A percentile compares a stretch with the other conserved stretches of the same genome.
These are phyloP conservation scores for Galerucella calmariensis DNA, from an alignment of 2,888 invertebrate species.

Conservation along the genomic window DNA sequence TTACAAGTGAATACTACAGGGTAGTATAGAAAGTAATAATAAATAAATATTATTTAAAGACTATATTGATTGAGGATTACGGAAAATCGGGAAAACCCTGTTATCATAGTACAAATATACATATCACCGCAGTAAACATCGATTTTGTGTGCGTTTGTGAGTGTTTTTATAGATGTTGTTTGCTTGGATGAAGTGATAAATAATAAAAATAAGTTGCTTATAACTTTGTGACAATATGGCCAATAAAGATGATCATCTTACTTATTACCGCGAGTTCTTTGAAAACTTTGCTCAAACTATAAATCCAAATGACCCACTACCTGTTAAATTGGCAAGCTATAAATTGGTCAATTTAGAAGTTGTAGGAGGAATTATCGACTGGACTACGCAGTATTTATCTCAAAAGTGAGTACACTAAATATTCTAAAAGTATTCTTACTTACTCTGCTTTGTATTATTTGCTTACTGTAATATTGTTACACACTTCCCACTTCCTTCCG, in stretches of 20 bases:
- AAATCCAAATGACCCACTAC: slow-evolving; percentile 78
- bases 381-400: slow-evolving; percentile 80
- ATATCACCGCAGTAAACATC: slow-evolving; percentile 58
- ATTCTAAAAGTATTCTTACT: slow-evolving; percentile 15
- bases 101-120: slow-evolving; percentile 58
- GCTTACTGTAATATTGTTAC: background rate
- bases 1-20: slow-evolving; percentile 20
- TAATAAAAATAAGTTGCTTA: slow-evolving; percentile 17
- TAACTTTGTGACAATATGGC: slow-evolving; percentile 53
- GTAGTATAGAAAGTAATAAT: slow-evolving; percentile 20
- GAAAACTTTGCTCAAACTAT: slow-evolving; percentile 76
- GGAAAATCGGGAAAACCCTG: slow-evolving; percentile 31
- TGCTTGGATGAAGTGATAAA: slow-evolving; percentile 40
- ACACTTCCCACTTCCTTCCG: slow-evolving; percentile 35
- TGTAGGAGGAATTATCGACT: slow-evolving; percentile 79
- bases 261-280: slow-evolving; percentile 77
- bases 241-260: slow-evolving; percentile 77
- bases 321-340: slow-evolving; percentile 77
- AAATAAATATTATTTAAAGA: slow-evolving; percentile 12
- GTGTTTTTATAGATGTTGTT: slow-evolving; percentile 35
- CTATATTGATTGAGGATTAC: slow-evolving; percentile 16
- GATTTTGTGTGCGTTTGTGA: slow-evolving; percentile 43
- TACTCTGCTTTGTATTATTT: background rate
- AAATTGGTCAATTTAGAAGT: slow-evolving; percentile 77
- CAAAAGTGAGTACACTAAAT: slow-evolving; percentile 73